Evolutionary conservation across 2,797 vertebrate genomes (phyloP), one percentile per base, ranked within the genome.

Genomic region (Sus cebifrons): DNA sequence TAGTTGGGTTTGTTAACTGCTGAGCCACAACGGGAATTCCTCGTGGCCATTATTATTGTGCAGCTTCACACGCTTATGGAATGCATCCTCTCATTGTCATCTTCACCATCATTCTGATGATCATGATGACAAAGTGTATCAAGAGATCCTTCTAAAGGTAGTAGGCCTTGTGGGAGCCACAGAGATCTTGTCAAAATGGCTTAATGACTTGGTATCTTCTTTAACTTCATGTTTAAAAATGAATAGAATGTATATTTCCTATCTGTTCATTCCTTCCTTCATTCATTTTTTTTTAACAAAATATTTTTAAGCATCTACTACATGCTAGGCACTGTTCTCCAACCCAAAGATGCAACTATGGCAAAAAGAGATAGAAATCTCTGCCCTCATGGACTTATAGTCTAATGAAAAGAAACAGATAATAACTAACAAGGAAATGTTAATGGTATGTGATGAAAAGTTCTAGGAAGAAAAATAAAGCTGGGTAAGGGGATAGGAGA

Each of bases 161-260:
- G 32, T 4, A 68, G 40, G 68, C 54, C 40, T 90, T 73, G 5
- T 3, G 23, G 64, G 17, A 23, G 18, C 70, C 88, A 89, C 44
- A 32, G 49, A 73, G 12, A 84, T 65, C 27, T 14, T 65, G 62
- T 23, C 49, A 58, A 77, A 71, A 64, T 21, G 18, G 23, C 32
- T 25, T 52, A 56, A 73, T 0, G 17, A 88, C 78, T 84, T 71
- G 36, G 2, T 36, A 32, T 49, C 62, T 77, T 93, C 83, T 84
- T 77, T 92, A 85, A 91, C 9, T 73, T 64, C 79, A 60, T 44
- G 81, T 89, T 94, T 65, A 58, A 36, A 77, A 83, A 86, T 75
- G 36, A 89, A 65, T 29, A 70, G 62, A 70, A 86, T 73, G 2
- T 92, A 85, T 23, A 27, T 40, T 89, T 89, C 56, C 65, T 62